Evolutionary conservation across 2,888 invertebrate species (phyloP).

Genomic region (Apantesis nais): DNA sequence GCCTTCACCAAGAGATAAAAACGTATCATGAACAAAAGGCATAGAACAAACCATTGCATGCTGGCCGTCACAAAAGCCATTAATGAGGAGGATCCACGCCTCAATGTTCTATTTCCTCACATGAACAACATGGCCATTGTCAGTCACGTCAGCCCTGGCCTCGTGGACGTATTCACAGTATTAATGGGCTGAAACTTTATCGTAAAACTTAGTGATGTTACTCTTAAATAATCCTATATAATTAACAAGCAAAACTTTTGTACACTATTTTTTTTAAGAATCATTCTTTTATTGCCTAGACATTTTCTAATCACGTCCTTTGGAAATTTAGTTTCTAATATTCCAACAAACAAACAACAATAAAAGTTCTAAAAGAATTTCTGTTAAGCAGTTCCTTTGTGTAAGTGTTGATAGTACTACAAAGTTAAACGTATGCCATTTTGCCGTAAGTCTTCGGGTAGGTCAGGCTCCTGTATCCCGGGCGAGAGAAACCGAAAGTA

Average conservation of each 20-base stretch:
- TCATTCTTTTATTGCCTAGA: not conserved
- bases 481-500: conserved; percentile 73
- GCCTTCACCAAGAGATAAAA: conserved; percentile 17
- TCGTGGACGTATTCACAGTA: not conserved
- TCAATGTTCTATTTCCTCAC: conserved; percentile 37
- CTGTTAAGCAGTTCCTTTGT: not conserved
- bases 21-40: conserved; percentile 21
- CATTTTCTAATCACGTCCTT: not conserved
- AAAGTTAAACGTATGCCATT: conserved; percentile 21
- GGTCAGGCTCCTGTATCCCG: conserved; percentile 68
- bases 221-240: not conserved
- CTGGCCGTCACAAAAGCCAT: conserved; percentile 28
- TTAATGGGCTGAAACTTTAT: not conserved
- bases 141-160: not conserved
- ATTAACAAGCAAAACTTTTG: not conserved
- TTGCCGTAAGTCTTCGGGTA: conserved; percentile 63
- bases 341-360: not conserved
- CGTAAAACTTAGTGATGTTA: not conserved
- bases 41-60: conserved; percentile 26
- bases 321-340: not conserved
- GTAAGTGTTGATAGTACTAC: not conserved
- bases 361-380: not conserved
- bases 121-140: conserved; percentile 25
- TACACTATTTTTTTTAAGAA: not conserved
- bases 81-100: conserved; percentile 36